A percentile compares a stretch with the other conserved stretches of the same genome.
These are phyloP conservation scores for Adelphocoris suturalis DNA, from an alignment of 2,888 invertebrate species.

Conservation along the genomic window DNA sequence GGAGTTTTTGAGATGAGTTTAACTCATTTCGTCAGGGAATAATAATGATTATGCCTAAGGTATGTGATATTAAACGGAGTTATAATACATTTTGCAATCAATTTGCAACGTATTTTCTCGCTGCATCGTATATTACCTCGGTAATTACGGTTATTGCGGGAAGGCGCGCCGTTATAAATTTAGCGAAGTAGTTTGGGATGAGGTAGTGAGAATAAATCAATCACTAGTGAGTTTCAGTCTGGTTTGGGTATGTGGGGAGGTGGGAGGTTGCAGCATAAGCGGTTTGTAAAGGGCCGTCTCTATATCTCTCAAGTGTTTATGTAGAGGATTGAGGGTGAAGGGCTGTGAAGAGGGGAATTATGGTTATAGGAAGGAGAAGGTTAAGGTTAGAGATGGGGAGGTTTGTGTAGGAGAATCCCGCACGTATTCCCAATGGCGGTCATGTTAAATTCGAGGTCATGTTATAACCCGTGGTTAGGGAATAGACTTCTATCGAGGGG, in stretches of 20 bases:
- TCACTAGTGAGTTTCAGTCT: not conserved
- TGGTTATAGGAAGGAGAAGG: not conserved
- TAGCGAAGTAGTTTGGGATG: not conserved
- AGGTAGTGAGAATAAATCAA: not conserved
- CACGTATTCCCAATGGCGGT: not conserved
- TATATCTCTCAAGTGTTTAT: not conserved
- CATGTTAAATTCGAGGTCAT: not conserved
- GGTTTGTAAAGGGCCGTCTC: not conserved
- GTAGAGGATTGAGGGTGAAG: not conserved
- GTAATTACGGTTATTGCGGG: not conserved
- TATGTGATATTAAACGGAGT: too few species aligned
- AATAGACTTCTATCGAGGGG: too few species aligned
- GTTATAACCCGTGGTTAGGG: too few species aligned
- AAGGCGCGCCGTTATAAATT: not conserved
- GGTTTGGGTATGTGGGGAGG: not conserved
- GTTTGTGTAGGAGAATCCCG: not conserved
- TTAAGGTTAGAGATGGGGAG: not conserved
- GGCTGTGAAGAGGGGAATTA: not conserved
- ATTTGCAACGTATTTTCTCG: too few species aligned
- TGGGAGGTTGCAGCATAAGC: conserved; percentile 14
- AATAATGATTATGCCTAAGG: too few species aligned
- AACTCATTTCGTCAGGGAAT: too few species aligned
- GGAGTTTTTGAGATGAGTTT: too few species aligned
- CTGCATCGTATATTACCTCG: too few species aligned
- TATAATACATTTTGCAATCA: too few species aligned